Evolutionary conservation across 2,888 invertebrate species (phyloP).

Genomic region (Heteromyza rotundicornis): DNA sequence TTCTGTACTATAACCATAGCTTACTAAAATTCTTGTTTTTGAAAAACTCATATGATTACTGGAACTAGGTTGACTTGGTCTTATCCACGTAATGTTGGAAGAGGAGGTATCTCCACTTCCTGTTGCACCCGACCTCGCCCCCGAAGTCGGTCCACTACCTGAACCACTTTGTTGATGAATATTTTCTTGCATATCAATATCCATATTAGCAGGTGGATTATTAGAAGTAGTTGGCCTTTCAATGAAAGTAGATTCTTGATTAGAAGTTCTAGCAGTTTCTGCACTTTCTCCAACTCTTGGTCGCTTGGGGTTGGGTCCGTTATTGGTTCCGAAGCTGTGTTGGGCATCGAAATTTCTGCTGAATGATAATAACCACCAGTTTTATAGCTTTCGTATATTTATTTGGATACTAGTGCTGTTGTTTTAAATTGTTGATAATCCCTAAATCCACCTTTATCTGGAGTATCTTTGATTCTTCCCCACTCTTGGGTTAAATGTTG

Average conservation of each 20-base stretch:
- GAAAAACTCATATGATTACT: slow-evolving; percentile 19
- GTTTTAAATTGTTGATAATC: neutral
- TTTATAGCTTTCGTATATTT: slow-evolving; percentile 12
- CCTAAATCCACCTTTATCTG: neutral
- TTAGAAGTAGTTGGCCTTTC: slow-evolving; percentile 13
- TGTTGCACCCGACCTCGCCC: slow-evolving; percentile 14
- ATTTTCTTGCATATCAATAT: slow-evolving; percentile 21
- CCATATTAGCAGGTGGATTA: slow-evolving; percentile 15
- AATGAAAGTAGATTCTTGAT: slow-evolving; percentile 17
- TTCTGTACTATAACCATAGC: slow-evolving; percentile 14
- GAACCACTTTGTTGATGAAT: slow-evolving; percentile 19
- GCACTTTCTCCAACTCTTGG: slow-evolving; percentile 14
- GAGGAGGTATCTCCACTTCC: slow-evolving; percentile 12
- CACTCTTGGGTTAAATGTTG: slow-evolving; percentile 13
- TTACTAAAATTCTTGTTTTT: slow-evolving; percentile 18
- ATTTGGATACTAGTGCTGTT: slow-evolving; percentile 5
- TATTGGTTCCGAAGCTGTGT: too few species aligned
- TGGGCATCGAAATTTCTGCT: too few species aligned
- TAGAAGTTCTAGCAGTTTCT: neutral
- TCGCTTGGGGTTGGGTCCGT: slow-evolving; percentile 17
- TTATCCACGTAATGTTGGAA: slow-evolving; percentile 9
- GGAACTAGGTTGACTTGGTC: slow-evolving; percentile 9
- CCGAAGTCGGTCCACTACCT: too few species aligned
- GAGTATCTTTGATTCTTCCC: slow-evolving; percentile 5
- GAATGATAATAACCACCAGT: slow-evolving; percentile 17